A percentile compares a stretch with the other conserved stretches of the same genome.
Conservation (phyloP, 2,888 invertebrate genomes). For the Meiosimyza platycephala region DNA sequence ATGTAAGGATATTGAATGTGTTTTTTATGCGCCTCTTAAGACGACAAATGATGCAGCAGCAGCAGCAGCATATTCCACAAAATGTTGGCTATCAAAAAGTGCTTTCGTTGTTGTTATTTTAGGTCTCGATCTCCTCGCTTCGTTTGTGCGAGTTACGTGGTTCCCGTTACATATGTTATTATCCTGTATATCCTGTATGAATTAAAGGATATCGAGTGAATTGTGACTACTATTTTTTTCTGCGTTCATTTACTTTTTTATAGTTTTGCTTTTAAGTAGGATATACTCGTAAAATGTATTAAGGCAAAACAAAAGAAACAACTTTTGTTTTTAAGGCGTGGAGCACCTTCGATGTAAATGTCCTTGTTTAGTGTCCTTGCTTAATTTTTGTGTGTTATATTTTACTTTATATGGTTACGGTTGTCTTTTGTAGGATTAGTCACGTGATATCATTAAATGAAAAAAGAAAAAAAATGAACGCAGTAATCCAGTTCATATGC, state of each 20-base stretch:
- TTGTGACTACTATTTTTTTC: neutral
- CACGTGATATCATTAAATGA: too few species aligned
- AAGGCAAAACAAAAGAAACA: too few species aligned
- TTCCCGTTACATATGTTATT: conserved; percentile 7
- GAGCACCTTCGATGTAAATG: too few species aligned
- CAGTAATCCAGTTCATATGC: too few species aligned
- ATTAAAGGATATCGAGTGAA: conserved; percentile 27
- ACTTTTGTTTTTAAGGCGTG: too few species aligned
- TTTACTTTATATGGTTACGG: too few species aligned
- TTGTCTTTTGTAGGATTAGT: too few species aligned
- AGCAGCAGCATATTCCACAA: conserved; percentile 13
- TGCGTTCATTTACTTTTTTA: neutral
- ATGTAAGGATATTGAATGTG: conserved; percentile 13
- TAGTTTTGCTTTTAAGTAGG: conserved; percentile 3
- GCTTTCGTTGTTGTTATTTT: conserved; percentile 25
- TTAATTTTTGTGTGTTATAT: too few species aligned
- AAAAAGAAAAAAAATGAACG: too few species aligned
- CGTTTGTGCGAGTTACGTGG: conserved; percentile 14
- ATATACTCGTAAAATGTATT: neutral
- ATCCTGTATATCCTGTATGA: conserved; percentile 24
- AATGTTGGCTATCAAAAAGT: conserved; percentile 21
- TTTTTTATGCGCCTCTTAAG: conserved; percentile 33
- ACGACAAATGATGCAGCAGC: conserved; percentile 26
- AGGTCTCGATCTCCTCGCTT: conserved; percentile 4
- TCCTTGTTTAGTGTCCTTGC: too few species aligned